Percentiles rank a stretch among this genome's conserved stretches.
Conservation (phyloP, 53 echinoderm and acorn worm species). For the Glandiceps talaboti region DNA sequence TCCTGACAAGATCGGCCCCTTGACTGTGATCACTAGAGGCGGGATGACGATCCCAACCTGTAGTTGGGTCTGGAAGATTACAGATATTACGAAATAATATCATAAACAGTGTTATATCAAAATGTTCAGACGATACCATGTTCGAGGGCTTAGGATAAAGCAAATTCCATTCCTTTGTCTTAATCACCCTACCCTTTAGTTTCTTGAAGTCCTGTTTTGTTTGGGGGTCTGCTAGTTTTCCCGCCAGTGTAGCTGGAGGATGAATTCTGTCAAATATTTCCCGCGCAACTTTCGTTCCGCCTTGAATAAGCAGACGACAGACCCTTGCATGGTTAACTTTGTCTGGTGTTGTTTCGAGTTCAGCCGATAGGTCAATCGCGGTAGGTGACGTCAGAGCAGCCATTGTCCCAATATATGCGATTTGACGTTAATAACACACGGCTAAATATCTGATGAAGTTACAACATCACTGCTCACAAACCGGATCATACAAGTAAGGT, state of each 20-base stretch:
- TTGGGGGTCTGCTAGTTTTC: background rate
- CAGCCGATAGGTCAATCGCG: background rate
- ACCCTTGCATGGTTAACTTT: background rate
- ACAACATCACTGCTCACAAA: too few relatives aligned
- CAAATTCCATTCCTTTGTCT: background rate
- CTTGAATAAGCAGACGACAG: background rate
- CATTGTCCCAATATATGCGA: too few relatives aligned
- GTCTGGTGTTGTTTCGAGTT: background rate
- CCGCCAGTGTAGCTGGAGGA: background rate
- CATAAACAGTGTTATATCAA: background rate
- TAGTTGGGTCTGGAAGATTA: background rate
- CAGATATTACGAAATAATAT: background rate
- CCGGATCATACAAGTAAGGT: too few relatives aligned
- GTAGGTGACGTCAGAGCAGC: background rate
- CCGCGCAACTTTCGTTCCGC: background rate
- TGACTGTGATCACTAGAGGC: background rate
- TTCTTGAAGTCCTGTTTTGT: background rate
- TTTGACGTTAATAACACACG: too few relatives aligned
- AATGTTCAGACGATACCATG: background rate
- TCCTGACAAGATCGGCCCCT: background rate
- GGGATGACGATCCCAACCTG: background rate
- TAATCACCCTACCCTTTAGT: too few relatives aligned
- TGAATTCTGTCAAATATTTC: background rate
- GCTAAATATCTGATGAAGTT: too few relatives aligned
- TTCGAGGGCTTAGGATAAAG: background rate